Percentiles rank a stretch among this genome's conserved stretches.
Conservation (phyloP, 2,113 vertebrate genomes). For the Gallinago undulata region DNA sequence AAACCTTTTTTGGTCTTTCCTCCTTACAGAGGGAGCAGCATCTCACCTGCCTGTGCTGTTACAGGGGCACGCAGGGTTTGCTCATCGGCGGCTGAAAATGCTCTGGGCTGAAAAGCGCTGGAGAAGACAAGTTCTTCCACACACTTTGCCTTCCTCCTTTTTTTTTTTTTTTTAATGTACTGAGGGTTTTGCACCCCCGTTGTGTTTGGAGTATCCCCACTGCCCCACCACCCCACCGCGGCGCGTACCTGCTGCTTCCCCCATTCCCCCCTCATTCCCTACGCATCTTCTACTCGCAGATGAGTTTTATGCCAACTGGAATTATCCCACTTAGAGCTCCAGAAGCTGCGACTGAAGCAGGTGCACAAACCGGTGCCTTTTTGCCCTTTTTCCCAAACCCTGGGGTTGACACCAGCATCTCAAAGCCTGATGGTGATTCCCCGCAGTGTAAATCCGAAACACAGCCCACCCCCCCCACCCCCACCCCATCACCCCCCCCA, state of each 20-base stretch:
- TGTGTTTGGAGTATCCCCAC: accelerated
- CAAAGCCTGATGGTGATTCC: not conserved
- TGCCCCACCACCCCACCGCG: not conserved
- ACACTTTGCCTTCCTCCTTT: not conserved
- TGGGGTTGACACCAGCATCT: accelerated
- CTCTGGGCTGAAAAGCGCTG: not conserved
- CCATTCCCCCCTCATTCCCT: not conserved
- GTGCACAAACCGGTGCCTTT: not conserved
- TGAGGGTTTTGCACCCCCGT: not conserved
- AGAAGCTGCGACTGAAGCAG: not conserved
- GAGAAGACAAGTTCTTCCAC: not conserved
- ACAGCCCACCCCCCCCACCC: not conserved
- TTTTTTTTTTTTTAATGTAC: not conserved
- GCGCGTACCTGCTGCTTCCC: accelerated
- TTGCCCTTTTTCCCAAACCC: not conserved
- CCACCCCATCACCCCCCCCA: not conserved
- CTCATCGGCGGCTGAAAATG: not conserved
- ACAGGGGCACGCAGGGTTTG: accelerated
- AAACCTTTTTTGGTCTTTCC: not conserved
- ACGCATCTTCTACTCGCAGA: not conserved
- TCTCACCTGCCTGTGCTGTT: not conserved
- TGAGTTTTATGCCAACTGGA: not conserved
- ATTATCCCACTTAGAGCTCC: not conserved
- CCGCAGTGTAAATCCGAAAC: accelerated
- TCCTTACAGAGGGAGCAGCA: not conserved